These are phyloP conservation scores for Oreochromis spilurus DNA, from an alignment of 2,113 vertebrate species.

Conservation along the genomic window DNA sequence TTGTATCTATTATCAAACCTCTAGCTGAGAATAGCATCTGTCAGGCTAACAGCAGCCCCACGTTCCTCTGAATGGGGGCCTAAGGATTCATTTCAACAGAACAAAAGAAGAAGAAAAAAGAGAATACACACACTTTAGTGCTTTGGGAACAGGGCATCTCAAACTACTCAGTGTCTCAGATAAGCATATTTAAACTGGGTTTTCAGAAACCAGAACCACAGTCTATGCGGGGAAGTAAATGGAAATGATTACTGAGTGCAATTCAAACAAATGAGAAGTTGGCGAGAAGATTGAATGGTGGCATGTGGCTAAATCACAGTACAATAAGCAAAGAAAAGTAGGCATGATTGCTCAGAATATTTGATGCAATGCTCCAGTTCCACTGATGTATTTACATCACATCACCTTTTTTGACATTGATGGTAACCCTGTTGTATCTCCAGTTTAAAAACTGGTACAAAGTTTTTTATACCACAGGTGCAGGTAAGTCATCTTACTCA, in stretches of 20 bases:
- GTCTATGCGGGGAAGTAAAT: neutral
- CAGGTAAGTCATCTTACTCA: neutral
- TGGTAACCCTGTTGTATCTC: neutral
- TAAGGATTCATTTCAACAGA: neutral
- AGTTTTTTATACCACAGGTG: neutral
- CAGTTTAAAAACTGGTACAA: neutral
- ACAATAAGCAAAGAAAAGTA: neutral
- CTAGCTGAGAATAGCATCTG: constrained; percentile 12
- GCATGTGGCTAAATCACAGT: neutral
- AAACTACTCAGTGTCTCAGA: neutral
- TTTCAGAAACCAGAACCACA: neutral
- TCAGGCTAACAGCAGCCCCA: neutral
- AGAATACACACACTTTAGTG: neutral
- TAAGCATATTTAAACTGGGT: neutral
- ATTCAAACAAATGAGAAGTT: neutral
- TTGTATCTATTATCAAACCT: constrained; percentile 14
- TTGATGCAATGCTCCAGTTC: neutral
- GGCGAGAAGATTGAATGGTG: neutral
- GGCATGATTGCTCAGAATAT: neutral
- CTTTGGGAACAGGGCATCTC: neutral
- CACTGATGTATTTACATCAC: neutral
- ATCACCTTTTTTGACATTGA: neutral
- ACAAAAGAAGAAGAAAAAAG: neutral
- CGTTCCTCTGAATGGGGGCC: neutral
- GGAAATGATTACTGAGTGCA: neutral